These are phyloP conservation scores for Plodia interpunctella DNA, from an alignment of 1,140 invertebrate genomes.

Conservation along the genomic window DNA sequence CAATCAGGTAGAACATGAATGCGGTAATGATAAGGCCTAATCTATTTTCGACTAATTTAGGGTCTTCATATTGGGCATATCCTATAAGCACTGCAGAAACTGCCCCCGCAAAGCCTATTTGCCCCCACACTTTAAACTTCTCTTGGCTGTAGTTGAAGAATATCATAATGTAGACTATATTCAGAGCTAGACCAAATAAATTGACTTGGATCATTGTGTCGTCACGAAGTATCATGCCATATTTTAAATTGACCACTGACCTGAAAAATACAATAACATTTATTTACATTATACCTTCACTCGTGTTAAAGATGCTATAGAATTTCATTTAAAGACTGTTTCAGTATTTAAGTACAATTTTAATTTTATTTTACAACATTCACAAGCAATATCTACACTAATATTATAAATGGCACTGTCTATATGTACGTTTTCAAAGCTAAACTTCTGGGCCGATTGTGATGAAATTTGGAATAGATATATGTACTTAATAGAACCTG, in stretches of 20 bases:
- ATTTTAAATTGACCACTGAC: constrained; percentile 83
- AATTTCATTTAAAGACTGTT: no score
- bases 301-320: no score
- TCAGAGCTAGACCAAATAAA: constrained; percentile 82
- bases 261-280: constrained; percentile 68
- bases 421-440: no score
- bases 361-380: no score
- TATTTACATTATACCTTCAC: no score
- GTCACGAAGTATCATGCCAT: constrained; percentile 83
- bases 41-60: constrained; percentile 80
- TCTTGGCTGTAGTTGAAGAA: constrained; percentile 82
- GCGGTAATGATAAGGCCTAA: constrained; percentile 83
- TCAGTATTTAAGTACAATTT: no score
- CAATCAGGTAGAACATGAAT: constrained; percentile 82
- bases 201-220: constrained; percentile 85
- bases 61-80: constrained; percentile 82
- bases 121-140: constrained; percentile 76
- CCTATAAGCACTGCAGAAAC: constrained; percentile 79
- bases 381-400: no score
- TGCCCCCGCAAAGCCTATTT: constrained; percentile 74
- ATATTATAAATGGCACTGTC: no score
- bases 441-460: no score
- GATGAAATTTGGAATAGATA: no score
- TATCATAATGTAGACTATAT: constrained; percentile 80
- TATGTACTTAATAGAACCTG: no score